Evolutionary conservation across 2,888 invertebrate genomes (phyloP).

Genomic region (Hyposoter didymator): DNA sequence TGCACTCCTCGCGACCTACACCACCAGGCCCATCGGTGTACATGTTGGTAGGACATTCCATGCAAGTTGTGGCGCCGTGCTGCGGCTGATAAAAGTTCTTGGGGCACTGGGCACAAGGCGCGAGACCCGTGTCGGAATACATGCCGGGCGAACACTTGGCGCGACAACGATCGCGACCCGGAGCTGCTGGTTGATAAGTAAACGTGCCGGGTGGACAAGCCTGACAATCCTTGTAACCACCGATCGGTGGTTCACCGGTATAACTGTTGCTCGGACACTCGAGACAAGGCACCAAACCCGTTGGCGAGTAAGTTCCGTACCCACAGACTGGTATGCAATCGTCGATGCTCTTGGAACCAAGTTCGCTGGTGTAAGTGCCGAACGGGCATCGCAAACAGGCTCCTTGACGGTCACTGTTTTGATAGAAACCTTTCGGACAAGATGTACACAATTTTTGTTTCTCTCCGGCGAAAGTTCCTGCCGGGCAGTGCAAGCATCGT

Average conservation of each 20-base stretch:
- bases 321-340: conserved; percentile 98
- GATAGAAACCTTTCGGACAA: conserved; percentile 97
- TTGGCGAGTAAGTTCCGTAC: conserved; percentile 97
- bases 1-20: conserved; percentile 93
- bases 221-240: conserved; percentile 97
- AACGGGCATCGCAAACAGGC: conserved; percentile 95
- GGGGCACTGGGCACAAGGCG: conserved; percentile 97
- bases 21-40: conserved; percentile 93
- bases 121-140: conserved; percentile 96
- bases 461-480: conserved; percentile 96
- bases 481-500: conserved; percentile 97
- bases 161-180: conserved; percentile 92
- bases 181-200: conserved; percentile 96
- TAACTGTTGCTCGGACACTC: conserved; percentile 97
- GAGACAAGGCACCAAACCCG: conserved; percentile 96
- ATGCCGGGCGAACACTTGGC: conserved; percentile 95
- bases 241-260: conserved; percentile 94
- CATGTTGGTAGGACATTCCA: conserved; percentile 96
- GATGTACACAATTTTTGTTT: conserved; percentile 96
- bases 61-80: conserved; percentile 93
- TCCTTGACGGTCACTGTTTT: conserved; percentile 96
- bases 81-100: conserved; percentile 95
- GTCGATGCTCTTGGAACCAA: conserved; percentile 93
- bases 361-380: conserved; percentile 96
- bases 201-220: conserved; percentile 95